Evolutionary conservation across 1,140 invertebrate species (phyloP).

Genomic region (Drosophila seguyi): DNA sequence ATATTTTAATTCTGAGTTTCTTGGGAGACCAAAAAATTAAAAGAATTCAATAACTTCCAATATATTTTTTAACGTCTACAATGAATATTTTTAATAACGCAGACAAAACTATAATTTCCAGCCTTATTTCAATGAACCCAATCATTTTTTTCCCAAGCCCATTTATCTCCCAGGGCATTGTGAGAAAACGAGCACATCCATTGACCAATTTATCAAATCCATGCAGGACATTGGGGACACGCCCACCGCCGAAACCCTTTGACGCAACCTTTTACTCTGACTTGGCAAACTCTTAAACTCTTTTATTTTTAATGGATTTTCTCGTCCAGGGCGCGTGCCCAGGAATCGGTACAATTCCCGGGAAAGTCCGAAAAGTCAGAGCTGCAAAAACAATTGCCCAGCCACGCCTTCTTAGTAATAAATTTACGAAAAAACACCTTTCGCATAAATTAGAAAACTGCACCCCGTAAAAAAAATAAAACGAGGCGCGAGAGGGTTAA

Average conservation of each 20-base stretch:
- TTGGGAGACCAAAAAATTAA: too few species aligned
- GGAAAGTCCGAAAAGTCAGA: slow-evolving; percentile 30
- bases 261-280: slow-evolving; percentile 15
- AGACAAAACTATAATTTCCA: too few species aligned
- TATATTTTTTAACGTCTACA: background rate
- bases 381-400: slow-evolving; percentile 69
- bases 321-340: slow-evolving; percentile 65
- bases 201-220: slow-evolving; percentile 62
- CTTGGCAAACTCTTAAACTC: slow-evolving; percentile 32
- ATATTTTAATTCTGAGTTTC: background rate
- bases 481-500: slow-evolving; percentile 35
- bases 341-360: slow-evolving; percentile 41
- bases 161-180: slow-evolving; percentile 16
- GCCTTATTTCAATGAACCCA: background rate
- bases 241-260: slow-evolving; percentile 63
- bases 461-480: slow-evolving; percentile 29
- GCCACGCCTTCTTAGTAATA: slow-evolving; percentile 72
- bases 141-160: slow-evolving; percentile 22
- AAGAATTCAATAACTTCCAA: too few species aligned
- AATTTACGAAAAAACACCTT: slow-evolving; percentile 78
- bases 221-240: slow-evolving; percentile 42
- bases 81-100: too few species aligned
- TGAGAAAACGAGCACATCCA: slow-evolving; percentile 28
- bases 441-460: slow-evolving; percentile 80
- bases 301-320: slow-evolving; percentile 62